Conservation (phyloP, 2,797 vertebrate genomes). For the Crenichthys baileyi region DNA sequence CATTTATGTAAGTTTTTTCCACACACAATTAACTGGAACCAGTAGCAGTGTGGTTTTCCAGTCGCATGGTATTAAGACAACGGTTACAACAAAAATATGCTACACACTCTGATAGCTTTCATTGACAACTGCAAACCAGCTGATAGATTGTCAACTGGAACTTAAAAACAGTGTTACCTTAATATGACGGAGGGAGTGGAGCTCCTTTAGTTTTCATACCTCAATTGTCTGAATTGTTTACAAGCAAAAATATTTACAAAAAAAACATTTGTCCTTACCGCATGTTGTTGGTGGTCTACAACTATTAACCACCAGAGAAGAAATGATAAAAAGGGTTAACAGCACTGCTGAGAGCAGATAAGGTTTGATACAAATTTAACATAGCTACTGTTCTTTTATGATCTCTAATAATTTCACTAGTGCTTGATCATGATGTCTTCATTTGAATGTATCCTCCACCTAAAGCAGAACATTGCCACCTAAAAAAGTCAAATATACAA, state of each 20-base stretch:
- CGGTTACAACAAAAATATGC: background rate
- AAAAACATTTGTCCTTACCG: no score
- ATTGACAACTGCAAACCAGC: background rate
- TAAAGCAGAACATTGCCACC: background rate
- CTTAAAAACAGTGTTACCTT: background rate
- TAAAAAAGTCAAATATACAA: background rate
- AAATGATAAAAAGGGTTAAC: background rate
- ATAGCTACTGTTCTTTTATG: background rate
- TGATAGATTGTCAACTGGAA: background rate
- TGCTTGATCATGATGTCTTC: background rate
- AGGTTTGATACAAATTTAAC: background rate
- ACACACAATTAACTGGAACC: background rate
- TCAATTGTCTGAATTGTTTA: background rate
- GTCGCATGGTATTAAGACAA: background rate
- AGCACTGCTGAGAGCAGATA: background rate
- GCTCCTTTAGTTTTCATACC: background rate
- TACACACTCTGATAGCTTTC: background rate
- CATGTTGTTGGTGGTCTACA: background rate
- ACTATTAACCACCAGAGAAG: background rate
- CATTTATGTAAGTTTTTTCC: background rate
- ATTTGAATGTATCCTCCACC: background rate
- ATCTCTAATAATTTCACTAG: background rate
- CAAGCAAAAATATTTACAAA: background rate
- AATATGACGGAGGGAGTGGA: background rate
- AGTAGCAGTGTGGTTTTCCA: background rate